phyloP scores from a whole-genome alignment of 2,113 vertebrate species.

The Tupaia tana region DNA sequence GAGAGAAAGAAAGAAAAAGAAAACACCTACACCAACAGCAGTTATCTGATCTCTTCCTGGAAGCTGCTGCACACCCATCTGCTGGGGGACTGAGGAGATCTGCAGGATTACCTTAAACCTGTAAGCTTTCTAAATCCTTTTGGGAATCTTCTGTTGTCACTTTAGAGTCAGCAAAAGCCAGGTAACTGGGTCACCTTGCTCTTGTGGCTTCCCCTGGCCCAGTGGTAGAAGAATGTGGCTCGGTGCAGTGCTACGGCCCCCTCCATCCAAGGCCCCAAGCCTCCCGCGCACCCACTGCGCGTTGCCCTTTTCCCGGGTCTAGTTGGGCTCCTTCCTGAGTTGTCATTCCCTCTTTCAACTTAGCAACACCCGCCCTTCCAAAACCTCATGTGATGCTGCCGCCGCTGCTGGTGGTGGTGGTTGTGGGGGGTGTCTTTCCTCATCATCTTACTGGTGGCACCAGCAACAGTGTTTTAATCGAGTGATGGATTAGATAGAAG shows the following conservation, averaged over 20 bases:
- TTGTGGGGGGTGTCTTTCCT: background rate
- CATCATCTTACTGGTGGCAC: background rate
- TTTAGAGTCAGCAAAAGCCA: background rate
- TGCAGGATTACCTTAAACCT: background rate
- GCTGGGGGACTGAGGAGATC: too few relatives aligned
- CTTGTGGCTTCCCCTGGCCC: background rate
- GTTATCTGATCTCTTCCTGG: background rate
- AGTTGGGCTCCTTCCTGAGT: too few relatives aligned
- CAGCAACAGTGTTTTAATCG: fast-evolving
- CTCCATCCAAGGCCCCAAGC: background rate
- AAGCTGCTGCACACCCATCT: background rate
- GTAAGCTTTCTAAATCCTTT: background rate
- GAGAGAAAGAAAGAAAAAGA: too few relatives aligned
- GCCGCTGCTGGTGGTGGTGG: background rate
- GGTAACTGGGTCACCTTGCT: background rate
- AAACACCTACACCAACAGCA: background rate
- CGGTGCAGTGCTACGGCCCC: fast-evolving
- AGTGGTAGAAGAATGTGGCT: background rate
- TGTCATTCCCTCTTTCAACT: background rate
- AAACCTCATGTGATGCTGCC: too few relatives aligned
- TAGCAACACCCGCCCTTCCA: background rate
- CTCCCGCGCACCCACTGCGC: background rate
- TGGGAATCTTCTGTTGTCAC: background rate
- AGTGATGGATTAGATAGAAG: background rate
- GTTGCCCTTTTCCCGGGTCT: background rate